These are phyloP conservation scores for Paracentrotus lividus DNA, from an alignment of 53 echinoderm and acorn worm species.

Conservation along the genomic window DNA sequence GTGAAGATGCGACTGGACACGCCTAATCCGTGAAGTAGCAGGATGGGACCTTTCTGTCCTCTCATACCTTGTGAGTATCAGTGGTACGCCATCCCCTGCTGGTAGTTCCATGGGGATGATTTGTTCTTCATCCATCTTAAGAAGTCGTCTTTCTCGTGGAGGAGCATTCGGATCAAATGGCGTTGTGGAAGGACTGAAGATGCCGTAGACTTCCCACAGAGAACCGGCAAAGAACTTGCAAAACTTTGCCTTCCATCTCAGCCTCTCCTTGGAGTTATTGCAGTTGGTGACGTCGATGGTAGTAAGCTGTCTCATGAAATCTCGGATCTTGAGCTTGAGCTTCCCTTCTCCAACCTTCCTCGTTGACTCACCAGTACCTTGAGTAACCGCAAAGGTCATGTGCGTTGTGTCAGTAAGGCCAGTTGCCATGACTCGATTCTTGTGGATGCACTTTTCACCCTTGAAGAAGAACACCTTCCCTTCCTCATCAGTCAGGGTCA, in stretches of 20 bases:
- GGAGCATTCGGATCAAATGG: slow-evolving; percentile 67
- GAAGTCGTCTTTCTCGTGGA: slow-evolving; percentile 25
- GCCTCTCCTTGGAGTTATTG: slow-evolving; percentile 61
- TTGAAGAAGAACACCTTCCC: slow-evolving; percentile 71
- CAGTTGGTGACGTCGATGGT: slow-evolving; percentile 81
- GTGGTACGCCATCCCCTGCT: slow-evolving; percentile 68
- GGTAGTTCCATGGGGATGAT: slow-evolving; percentile 47
- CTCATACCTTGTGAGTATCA: slow-evolving; percentile 72
- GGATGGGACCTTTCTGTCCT: slow-evolving; percentile 75
- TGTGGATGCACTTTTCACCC: slow-evolving; percentile 67
- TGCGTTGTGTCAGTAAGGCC: slow-evolving; percentile 67
- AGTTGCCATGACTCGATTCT: slow-evolving; percentile 28
- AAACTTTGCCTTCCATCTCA: slow-evolving; percentile 72
- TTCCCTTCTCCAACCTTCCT: slow-evolving; percentile 72
- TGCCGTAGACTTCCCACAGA: slow-evolving; percentile 81
- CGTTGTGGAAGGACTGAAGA: slow-evolving; percentile 62
- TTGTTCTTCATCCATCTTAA: slow-evolving; percentile 49
- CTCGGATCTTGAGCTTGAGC: slow-evolving; percentile 70
- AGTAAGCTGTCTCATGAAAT: slow-evolving; percentile 78
- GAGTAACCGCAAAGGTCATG: slow-evolving; percentile 23
- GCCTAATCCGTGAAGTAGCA: slow-evolving; percentile 79
- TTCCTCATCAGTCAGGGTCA: slow-evolving; percentile 73
- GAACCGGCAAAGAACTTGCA: slow-evolving; percentile 74
- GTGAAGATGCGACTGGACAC: slow-evolving; percentile 76
- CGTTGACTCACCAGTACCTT: neutral